Conservation (phyloP, 2,888 invertebrate genomes). For the Fragum whitleyi region DNA sequence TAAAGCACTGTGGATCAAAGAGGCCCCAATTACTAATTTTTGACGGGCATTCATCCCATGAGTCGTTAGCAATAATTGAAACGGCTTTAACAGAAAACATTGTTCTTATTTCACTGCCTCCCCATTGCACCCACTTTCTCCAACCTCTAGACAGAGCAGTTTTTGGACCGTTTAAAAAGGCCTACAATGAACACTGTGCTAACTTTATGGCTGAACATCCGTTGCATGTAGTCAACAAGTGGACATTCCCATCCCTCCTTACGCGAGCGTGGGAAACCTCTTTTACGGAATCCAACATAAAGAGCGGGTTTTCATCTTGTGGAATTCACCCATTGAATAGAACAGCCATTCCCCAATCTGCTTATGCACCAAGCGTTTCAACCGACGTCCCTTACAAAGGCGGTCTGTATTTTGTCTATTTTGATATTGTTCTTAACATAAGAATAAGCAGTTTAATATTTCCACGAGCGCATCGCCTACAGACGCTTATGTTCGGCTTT, state of each 20-base stretch:
- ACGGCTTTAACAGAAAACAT: constrained; percentile 54
- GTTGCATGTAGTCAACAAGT: constrained; percentile 32
- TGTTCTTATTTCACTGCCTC: constrained; percentile 27
- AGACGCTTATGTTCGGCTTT: too few relatives aligned
- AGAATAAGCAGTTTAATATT: neutral
- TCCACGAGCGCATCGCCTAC: too few relatives aligned
- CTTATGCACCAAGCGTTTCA: constrained; percentile 6
- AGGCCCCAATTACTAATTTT: constrained; percentile 64
- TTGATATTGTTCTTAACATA: neutral
- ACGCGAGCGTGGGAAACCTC: constrained; percentile 8
- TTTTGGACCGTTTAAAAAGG: constrained; percentile 34
- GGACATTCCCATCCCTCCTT: constrained; percentile 34
- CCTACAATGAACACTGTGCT: constrained; percentile 36
- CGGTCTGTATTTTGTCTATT: neutral
- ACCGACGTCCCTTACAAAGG: constrained; percentile 14
- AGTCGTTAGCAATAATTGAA: constrained; percentile 59
- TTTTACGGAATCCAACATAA: constrained; percentile 1
- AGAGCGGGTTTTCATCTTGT: constrained; percentile 16
- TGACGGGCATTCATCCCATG: constrained; percentile 64
- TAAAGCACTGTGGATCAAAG: constrained; percentile 60
- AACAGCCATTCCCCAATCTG: neutral
- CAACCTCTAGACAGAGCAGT: constrained; percentile 39
- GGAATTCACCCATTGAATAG: constrained; percentile 13
- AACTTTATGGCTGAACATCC: constrained; percentile 33
- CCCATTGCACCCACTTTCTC: constrained; percentile 34